Evolutionary conservation across 2,113 vertebrate species (phyloP), one percentile per base, ranked within the genome.

Genomic region (Nerophis ophidion): DNA sequence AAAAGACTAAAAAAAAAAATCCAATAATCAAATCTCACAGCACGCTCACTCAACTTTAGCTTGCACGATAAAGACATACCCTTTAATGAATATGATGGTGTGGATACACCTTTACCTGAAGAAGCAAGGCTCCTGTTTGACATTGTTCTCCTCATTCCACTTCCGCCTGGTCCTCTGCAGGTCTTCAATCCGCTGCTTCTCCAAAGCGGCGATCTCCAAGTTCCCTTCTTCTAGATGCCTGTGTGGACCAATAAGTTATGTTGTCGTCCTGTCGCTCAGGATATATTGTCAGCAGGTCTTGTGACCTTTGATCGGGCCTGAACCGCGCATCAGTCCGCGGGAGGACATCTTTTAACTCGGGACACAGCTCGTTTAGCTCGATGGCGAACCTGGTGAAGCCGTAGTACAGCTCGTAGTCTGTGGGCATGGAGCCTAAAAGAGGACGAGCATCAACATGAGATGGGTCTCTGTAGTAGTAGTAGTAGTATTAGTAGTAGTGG

Each of bases 301-400:
- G n/a, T 17, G 13, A 92, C 97, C 97, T 97, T 84, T 99, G 97
- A 90, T 99, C 97, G 1, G 94, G 97, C 66, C 97, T 91, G 86
- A 99, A 99, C 44, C 97, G 89, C 4, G 96, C 94, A 45, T 99
- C 97, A 34, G 96, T 97, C 1, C 89, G 80, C 14, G 96, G 97
- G 77, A 99, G 91, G 71, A 93, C 90, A 36, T 98, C 95, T 83
- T 93, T 97, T 59, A 99, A 70, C 60, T 94, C 91, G 2, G 96
- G 96, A 84, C 96, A 96, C 72, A 99, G 90, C 79, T 99, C 97
- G 60, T 99, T 99, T 58, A 99, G 92, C 78, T 99, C 97, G 74
- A 97, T 92, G 65, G 97, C 97, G 81, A 99, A 99, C 75, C 96
- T 93, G 1, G 95, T 97, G 88, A 99, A 99, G 81, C 97, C 96